Evolutionary conservation across 2,797 vertebrate species (phyloP).

Genomic region (Halcyon chelicuti): DNA sequence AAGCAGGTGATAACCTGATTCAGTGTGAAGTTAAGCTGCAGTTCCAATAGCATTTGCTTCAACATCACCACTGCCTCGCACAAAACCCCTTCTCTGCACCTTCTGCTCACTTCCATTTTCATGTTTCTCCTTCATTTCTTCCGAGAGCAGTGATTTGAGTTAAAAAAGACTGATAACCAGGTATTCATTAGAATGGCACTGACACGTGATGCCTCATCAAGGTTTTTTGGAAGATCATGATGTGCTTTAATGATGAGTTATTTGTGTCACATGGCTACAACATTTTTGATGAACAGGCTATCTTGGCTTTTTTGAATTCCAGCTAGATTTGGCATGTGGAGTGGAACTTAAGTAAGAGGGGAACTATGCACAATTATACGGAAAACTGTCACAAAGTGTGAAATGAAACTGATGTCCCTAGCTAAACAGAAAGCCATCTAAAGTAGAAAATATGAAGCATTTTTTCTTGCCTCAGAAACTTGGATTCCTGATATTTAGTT

Average conservation of each 20-base stretch:
- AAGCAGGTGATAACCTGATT: slow-evolving; percentile 34
- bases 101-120: neutral
- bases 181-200: neutral
- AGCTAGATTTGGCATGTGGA: neutral
- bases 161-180: neutral
- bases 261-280: neutral
- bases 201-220: neutral
- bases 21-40: neutral
- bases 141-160: neutral
- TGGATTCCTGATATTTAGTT: neutral
- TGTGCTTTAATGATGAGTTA: neutral
- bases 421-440: neutral
- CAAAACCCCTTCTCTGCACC: neutral
- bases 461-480: neutral
- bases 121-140: neutral
- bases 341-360: neutral
- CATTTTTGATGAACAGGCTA: neutral
- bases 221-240: neutral
- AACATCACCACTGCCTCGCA: neutral
- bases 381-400: neutral
- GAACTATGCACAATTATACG: neutral
- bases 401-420: slow-evolving; percentile 7
- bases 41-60: neutral
- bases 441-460: slow-evolving; percentile 15
- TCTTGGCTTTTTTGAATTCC: neutral